phyloP scores from a whole-genome alignment of 2,113 vertebrate genomes.

The Triplophysa siluroides region DNA sequence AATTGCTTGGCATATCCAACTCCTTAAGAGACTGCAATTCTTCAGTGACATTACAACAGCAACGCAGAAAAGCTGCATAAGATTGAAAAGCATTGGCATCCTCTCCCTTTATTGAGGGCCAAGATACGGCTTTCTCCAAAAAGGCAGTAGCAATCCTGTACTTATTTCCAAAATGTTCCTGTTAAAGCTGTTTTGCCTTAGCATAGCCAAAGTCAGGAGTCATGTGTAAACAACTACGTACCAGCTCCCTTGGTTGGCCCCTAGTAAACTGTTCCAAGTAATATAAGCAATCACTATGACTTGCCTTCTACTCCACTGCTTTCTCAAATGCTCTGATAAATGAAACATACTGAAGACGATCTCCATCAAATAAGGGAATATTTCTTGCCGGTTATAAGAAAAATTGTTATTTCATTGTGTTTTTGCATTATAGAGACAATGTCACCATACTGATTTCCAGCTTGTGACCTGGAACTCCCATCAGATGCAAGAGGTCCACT shows the following conservation, averaged over 20 bases:
- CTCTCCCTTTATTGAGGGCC: constrained; percentile 32
- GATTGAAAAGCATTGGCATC: constrained; percentile 18
- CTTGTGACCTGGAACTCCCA: not conserved
- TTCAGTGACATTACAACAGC: constrained; percentile 24
- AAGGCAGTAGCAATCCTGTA: constrained; percentile 8
- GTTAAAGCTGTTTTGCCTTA: not conserved
- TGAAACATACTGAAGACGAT: not conserved
- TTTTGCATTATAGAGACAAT: not conserved
- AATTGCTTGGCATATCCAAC: constrained; percentile 3
- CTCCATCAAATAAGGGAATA: constrained; percentile 10
- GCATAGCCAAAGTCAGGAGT: constrained; percentile 8
- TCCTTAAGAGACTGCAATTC: constrained; percentile 14
- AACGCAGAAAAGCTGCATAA: constrained; percentile 6
- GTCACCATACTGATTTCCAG: not conserved
- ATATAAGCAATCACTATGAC: not conserved
- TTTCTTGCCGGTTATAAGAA: not conserved
- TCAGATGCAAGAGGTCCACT: not conserved
- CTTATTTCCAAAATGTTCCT: constrained; percentile 22
- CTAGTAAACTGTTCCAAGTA: too few relatives aligned
- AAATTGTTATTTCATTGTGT: not conserved
- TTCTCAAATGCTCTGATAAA: too few relatives aligned
- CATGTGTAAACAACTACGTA: not conserved
- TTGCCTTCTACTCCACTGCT: not conserved
- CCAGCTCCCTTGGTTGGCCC: too few relatives aligned
- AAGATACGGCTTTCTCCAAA: constrained; percentile 6